Conservation (phyloP, 2,888 invertebrate genomes). For the Zaprionus bogoriensis region DNA sequence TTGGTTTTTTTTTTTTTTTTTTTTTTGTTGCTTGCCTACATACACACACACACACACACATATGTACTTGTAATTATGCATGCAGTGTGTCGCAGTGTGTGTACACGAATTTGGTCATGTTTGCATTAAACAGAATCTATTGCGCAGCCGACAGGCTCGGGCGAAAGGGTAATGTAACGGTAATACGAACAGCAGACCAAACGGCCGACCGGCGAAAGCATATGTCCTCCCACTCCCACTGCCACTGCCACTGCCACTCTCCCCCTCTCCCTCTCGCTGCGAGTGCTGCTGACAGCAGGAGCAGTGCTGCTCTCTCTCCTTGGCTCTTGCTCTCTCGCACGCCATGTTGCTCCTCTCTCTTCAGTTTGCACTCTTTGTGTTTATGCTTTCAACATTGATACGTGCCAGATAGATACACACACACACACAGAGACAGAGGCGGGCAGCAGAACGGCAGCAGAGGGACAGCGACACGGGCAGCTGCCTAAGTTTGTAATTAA, state of each 20-base stretch:
- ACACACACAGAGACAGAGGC: not conserved
- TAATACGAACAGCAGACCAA: constrained; percentile 33
- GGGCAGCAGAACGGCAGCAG: constrained; percentile 11
- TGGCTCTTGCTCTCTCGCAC: not conserved
- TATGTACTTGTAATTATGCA: not conserved
- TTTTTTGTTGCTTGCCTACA: constrained; percentile 23
- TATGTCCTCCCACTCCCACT: constrained; percentile 23
- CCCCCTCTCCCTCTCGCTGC: constrained; percentile 17
- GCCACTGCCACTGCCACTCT: constrained; percentile 3
- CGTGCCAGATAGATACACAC: constrained; percentile 54
- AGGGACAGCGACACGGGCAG: constrained; percentile 52
- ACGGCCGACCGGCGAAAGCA: constrained; percentile 47
- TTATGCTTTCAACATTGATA: constrained; percentile 74
- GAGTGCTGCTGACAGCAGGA: too few species aligned
- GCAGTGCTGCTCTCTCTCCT: not conserved
- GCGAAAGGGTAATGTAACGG: constrained; percentile 40
- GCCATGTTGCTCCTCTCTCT: too few species aligned
- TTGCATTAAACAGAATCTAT: too few species aligned
- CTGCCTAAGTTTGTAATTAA: constrained; percentile 76
- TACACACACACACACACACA: too few species aligned
- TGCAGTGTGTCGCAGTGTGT: not conserved
- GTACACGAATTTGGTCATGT: constrained; percentile 38
- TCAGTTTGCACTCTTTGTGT: constrained; percentile 50
- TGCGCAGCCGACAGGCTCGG: constrained; percentile 20
- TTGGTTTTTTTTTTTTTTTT: constrained; percentile 11